phyloP scores from a whole-genome alignment of 1,140 invertebrate species.

The Agrypnia vestita region DNA sequence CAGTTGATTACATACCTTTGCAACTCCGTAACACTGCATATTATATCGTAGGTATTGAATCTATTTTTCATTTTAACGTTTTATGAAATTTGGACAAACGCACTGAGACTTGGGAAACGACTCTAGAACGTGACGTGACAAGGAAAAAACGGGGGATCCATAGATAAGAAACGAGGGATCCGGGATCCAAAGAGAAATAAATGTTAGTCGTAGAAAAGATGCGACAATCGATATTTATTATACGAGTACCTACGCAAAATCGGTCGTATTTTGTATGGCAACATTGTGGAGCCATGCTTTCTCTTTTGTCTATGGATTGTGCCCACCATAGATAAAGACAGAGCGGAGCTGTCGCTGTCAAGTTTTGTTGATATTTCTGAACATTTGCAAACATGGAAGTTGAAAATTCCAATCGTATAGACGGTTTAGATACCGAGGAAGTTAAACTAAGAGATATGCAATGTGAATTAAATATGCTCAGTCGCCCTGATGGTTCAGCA shows the following conservation, averaged over 20 bases:
- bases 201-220: neutral
- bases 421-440: conserved; percentile 47
- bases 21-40: conserved; percentile 88
- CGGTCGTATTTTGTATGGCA: neutral
- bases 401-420: neutral
- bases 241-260: neutral
- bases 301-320: no score
- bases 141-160: conserved; percentile 13
- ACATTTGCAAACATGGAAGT: conserved; percentile 26
- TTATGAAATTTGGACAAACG: conserved; percentile 1
- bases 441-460: conserved; percentile 64
- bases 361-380: conserved; percentile 24
- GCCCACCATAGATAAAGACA: no score
- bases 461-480: conserved; percentile 81
- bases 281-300: neutral
- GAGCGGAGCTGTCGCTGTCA: neutral
- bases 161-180: no score
- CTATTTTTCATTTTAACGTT: conserved; percentile 86
- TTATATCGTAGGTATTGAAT: conserved; percentile 93
- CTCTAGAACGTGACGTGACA: conserved; percentile 24
- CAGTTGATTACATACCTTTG: conserved; percentile 79
- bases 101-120: neutral
- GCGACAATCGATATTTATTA: neutral
- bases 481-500: conserved; percentile 83
- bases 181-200: conserved; percentile 10